Evolutionary conservation across 2,113 vertebrate species (phyloP).

Genomic region (Clarias magur): DNA sequence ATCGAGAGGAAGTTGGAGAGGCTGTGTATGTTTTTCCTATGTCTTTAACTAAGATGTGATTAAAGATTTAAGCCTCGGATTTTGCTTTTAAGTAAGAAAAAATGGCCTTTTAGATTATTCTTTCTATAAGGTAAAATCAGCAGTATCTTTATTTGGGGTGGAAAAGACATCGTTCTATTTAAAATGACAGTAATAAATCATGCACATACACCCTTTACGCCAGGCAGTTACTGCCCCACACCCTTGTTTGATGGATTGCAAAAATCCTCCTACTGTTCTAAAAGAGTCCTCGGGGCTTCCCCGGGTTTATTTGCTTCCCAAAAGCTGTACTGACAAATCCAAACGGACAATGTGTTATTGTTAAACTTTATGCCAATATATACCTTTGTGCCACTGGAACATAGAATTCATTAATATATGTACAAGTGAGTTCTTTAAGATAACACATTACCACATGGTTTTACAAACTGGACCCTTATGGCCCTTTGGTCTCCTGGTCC

Average conservation of each 20-base stretch:
- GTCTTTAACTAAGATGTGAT: not conserved
- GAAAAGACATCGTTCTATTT: not conserved
- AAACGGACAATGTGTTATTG: not conserved
- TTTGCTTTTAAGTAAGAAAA: not conserved
- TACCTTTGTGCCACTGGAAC: not conserved
- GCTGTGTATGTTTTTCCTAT: not conserved
- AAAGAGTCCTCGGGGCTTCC: not conserved
- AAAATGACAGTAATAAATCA: not conserved
- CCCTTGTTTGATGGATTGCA: constrained; percentile 1
- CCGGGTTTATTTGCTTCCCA: not conserved
- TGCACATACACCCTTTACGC: not conserved
- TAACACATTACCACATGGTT: not conserved
- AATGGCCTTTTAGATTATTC: not conserved
- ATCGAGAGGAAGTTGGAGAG: not conserved
- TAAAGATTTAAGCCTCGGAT: not conserved
- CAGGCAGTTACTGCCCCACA: not conserved
- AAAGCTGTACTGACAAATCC: not conserved
- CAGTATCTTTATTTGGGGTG: not conserved
- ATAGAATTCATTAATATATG: not conserved
- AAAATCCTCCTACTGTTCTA: not conserved
- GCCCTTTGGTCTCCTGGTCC: not conserved
- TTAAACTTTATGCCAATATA: not conserved
- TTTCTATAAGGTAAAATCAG: not conserved
- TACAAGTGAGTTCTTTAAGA: not conserved
- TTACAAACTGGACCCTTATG: not conserved